Evolutionary conservation across 2,113 vertebrate genomes (phyloP), one percentile per base, ranked within the genome.

Genomic region (Peromyscus polionotus): DNA sequence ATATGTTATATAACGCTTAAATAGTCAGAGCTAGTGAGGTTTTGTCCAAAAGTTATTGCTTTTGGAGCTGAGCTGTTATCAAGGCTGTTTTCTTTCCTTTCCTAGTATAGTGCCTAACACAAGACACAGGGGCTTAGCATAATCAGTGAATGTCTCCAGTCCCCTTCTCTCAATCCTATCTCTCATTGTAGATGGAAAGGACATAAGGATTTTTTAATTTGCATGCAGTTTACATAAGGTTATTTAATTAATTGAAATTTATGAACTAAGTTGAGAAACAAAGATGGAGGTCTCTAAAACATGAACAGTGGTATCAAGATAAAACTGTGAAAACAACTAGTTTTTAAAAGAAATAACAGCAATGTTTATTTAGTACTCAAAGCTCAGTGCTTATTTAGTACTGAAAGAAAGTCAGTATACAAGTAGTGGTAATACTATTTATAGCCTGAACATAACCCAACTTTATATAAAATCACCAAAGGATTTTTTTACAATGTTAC

Each of bases 191-290:
- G 68, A 75, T 54, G 54, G 54, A 89, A 88, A 91, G 36, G 9
- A 3, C 11, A 75, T 59, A 26, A 86, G 4, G 87, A 16, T 28
- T 75, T 86, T 95, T 94, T 7, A 48, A 24, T 93, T 4, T 68
- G 14, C 12, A 5, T 3, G 36, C 42, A 80, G 1, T 39, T 96
- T 96, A 17, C 28, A 8, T n/a, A 94, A 87, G 2, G 8, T 92
- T 95, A 79, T 97, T 63, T 63, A 63, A 63, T 79, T 97, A 88
- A 96, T 89, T 95, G 67, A 59, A 92, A 97, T 97, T 95, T 93
- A 11, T 88, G n/a, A 95, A 93, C 3, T 45, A 45, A 87, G 1
- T 72, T 84, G 8, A 94, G 31, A 93, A 96, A 61, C 54, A 48
- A 22, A 91, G 57, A 95, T 97, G 48, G 57, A 16, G 24, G 88